Evolutionary conservation across 2,888 invertebrate species (phyloP).

Genomic region (Cryptus armator): DNA sequence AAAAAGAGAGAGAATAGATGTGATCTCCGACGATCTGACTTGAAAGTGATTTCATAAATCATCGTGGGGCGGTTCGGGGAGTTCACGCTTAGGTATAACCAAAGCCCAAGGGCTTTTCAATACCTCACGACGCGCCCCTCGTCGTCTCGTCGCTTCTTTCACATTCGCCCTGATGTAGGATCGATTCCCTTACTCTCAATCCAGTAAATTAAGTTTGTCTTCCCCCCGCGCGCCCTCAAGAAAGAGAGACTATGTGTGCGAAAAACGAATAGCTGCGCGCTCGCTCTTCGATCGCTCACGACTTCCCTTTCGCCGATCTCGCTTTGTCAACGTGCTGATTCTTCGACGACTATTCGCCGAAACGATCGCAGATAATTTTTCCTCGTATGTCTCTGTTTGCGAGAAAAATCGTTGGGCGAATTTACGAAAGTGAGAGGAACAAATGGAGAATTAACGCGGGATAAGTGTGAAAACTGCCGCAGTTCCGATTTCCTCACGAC

Average conservation of each 20-base stretch:
- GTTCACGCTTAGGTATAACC: conserved; percentile 35
- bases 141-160: conserved; percentile 51
- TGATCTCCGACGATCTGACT: conserved; percentile 58
- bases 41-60: conserved; percentile 69
- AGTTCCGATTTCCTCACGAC: not conserved
- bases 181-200: conserved; percentile 51
- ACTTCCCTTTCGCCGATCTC: conserved; percentile 30
- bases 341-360: conserved; percentile 15
- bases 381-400: conserved; percentile 47
- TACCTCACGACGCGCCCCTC: conserved; percentile 43
- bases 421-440: conserved; percentile 28
- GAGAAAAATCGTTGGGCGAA: conserved; percentile 53
- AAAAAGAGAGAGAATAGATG: conserved; percentile 42
- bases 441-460: conserved; percentile 31
- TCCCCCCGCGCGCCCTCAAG: conserved; percentile 13
- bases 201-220: conserved; percentile 67
- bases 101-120: conserved; percentile 66
- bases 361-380: conserved; percentile 45
- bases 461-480: conserved; percentile 19
- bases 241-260: conserved; percentile 10
- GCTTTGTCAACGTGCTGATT: conserved; percentile 52
- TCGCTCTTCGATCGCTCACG: conserved; percentile 41
- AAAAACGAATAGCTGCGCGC: conserved; percentile 58
- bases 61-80: conserved; percentile 39
- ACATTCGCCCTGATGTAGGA: conserved; percentile 37